A percentile compares a stretch with the other conserved stretches of the same genome.
Evolutionary conservation across 92 coral and sea anemone species (phyloP).

Genomic region (Muricea muricata): DNA sequence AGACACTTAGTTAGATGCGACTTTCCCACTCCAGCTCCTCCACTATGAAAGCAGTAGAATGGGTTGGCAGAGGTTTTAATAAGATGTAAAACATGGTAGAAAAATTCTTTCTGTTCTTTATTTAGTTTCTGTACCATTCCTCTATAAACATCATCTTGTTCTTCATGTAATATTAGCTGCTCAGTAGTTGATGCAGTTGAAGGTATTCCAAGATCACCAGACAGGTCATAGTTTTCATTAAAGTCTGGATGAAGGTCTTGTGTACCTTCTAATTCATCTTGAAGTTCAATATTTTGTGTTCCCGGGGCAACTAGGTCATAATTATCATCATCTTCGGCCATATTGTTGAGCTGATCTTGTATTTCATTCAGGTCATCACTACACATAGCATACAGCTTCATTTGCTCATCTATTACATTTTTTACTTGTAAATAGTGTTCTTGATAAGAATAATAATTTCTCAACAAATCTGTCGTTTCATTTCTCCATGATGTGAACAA

Average conservation of each 20-base stretch:
- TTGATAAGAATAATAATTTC: slow-evolving; percentile 42
- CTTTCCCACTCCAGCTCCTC: too few species aligned
- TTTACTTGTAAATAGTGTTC: slow-evolving; percentile 41
- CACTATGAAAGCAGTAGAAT: too few species aligned
- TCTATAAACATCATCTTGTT: not conserved
- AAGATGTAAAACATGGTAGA: too few species aligned
- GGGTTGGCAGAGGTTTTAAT: too few species aligned
- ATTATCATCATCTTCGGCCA: slow-evolving; percentile 8
- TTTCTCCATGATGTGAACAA: slow-evolving; percentile 8
- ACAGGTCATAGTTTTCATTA: not conserved
- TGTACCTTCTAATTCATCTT: slow-evolving; percentile 32
- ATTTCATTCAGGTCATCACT: not conserved
- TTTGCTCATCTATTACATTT: slow-evolving; percentile 29
- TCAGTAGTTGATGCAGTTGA: not conserved
- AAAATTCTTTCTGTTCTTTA: not conserved
- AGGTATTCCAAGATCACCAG: not conserved
- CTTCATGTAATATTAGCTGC: not conserved
- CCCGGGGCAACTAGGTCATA: slow-evolving; percentile 53
- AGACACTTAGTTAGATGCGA: too few species aligned
- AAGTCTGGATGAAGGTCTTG: slow-evolving; percentile 13
- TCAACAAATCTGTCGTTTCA: slow-evolving; percentile 39
- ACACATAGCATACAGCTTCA: not conserved
- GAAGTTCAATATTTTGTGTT: slow-evolving; percentile 14
- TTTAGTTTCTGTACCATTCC: not conserved
- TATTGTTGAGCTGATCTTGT: not conserved